These are phyloP conservation scores for Torymus texanus DNA, from an alignment of 2,888 invertebrate genomes.

Conservation along the genomic window DNA sequence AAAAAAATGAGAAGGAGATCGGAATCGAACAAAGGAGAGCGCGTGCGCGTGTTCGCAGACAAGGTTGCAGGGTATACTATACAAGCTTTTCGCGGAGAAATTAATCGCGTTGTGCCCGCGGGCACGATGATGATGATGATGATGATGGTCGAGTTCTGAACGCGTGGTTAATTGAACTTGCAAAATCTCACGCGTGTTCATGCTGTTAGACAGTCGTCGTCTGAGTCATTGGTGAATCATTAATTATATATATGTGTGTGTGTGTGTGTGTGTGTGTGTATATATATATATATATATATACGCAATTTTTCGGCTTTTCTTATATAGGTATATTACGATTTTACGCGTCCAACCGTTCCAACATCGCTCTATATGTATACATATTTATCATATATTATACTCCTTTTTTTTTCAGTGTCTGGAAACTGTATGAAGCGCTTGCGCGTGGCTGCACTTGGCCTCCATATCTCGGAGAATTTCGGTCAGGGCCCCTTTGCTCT, in stretches of 20 bases:
- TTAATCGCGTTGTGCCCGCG: constrained; percentile 27
- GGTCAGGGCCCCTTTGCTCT: constrained; percentile 68
- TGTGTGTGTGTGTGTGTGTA: too few relatives aligned
- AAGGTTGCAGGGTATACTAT: constrained; percentile 33
- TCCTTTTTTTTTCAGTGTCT: too few relatives aligned
- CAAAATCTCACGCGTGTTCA: background rate
- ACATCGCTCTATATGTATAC: too few relatives aligned
- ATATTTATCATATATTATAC: too few relatives aligned
- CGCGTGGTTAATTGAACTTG: constrained; percentile 27
- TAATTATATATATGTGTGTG: too few relatives aligned
- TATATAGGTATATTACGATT: too few relatives aligned
- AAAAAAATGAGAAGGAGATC: constrained; percentile 38
- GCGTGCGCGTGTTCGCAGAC: background rate
- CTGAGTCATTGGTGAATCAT: constrained; percentile 9
- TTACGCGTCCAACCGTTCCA: too few relatives aligned
- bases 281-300: too few relatives aligned
- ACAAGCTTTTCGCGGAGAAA: constrained; percentile 21
- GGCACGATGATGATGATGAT: background rate
- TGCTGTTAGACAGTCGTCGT: constrained; percentile 7
- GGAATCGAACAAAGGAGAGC: constrained; percentile 44
- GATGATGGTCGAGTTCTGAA: background rate
- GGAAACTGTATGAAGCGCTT: background rate
- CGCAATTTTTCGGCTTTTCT: too few relatives aligned
- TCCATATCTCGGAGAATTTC: constrained; percentile 71
- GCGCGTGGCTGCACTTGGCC: constrained; percentile 69